A percentile compares a stretch with the other conserved stretches of the same genome.
Evolutionary conservation across 2,113 vertebrate genomes (phyloP).

Genomic region (Aspidoscelis tigris): DNA sequence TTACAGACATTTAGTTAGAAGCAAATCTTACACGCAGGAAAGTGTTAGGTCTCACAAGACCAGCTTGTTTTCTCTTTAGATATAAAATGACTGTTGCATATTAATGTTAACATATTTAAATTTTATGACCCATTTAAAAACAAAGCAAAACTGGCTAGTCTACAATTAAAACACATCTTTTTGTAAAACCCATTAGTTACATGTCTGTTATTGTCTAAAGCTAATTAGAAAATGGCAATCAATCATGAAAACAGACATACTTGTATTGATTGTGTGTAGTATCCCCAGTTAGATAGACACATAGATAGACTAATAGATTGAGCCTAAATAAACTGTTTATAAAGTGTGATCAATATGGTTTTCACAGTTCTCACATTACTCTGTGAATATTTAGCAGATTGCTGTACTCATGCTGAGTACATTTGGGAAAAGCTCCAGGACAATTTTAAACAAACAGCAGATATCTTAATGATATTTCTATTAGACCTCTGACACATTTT

Average conservation of each 20-base stretch:
- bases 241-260: slow-evolving; percentile 60
- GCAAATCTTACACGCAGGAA: background rate
- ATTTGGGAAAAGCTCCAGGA: background rate
- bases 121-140: slow-evolving; percentile 43
- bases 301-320: background rate
- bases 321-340: slow-evolving; percentile 28
- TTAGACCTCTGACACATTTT: background rate
- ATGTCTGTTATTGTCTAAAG: slow-evolving; percentile 49
- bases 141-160: background rate
- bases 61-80: background rate
- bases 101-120: slow-evolving; percentile 45
- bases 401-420: background rate
- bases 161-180: slow-evolving; percentile 43
- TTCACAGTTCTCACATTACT: background rate
- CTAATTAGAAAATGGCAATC: slow-evolving; percentile 45
- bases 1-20: background rate
- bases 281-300: background rate
- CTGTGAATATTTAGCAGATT: background rate
- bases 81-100: slow-evolving; percentile 44
- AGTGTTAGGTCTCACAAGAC: slow-evolving; percentile 47
- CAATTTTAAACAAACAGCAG: background rate
- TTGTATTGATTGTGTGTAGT: slow-evolving; percentile 32
- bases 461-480: slow-evolving; percentile 5
- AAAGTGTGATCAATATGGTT: background rate
- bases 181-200: slow-evolving; percentile 43